phyloP scores from a whole-genome alignment of 2,888 invertebrate species.

The Nemurella pictetii region DNA sequence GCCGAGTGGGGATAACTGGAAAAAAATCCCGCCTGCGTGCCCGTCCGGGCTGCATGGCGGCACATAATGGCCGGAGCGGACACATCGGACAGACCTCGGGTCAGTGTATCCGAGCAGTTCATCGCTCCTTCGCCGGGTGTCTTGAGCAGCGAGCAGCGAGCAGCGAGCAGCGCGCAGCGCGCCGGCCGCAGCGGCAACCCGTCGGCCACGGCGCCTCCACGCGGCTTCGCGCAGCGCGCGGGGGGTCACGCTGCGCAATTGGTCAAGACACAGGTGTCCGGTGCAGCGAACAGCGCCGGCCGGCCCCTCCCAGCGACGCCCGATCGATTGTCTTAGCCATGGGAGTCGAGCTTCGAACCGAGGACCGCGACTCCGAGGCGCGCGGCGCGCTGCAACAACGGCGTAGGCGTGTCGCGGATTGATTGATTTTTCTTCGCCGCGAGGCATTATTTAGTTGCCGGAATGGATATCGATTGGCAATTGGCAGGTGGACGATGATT shows the following conservation, averaged over 20 bases:
- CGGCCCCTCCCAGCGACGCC: slow-evolving; percentile 21
- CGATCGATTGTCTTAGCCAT: neutral
- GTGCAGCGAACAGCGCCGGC: slow-evolving; percentile 11
- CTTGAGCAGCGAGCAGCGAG: neutral
- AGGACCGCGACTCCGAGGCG: neutral
- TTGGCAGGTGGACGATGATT: too few relatives aligned
- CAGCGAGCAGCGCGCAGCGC: neutral
- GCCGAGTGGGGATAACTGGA: too few relatives aligned
- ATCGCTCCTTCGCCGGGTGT: neutral
- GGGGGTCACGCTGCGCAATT: slow-evolving; percentile 30
- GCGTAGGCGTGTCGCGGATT: too few relatives aligned
- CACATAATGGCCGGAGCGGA: neutral
- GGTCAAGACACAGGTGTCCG: slow-evolving; percentile 38
- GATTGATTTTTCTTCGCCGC: too few relatives aligned
- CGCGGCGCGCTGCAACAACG: neutral
- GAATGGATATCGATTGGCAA: too few relatives aligned
- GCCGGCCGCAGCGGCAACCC: neutral
- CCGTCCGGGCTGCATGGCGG: neutral
- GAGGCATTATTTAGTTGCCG: too few relatives aligned
- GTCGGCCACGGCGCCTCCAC: neutral
- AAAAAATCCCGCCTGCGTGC: neutral
- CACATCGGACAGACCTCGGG: neutral
- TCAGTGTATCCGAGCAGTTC: neutral
- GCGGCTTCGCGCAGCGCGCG: neutral
- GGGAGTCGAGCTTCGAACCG: slow-evolving; percentile 10